Evolutionary conservation across 2,797 vertebrate species (phyloP).

Genomic region (Sebastes oblongus): DNA sequence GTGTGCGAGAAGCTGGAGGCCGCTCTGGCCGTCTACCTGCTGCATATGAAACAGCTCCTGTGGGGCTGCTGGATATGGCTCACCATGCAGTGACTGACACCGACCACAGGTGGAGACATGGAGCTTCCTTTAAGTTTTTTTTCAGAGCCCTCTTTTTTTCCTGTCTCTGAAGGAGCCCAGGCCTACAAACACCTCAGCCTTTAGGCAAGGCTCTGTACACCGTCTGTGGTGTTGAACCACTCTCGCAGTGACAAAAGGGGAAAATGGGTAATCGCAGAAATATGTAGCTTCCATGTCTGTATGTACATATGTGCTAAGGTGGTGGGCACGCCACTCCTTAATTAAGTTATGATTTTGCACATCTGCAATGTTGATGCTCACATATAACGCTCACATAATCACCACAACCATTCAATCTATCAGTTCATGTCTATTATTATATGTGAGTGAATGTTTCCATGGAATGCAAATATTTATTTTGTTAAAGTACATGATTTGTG

Average conservation of each 20-base stretch:
- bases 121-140: constrained; percentile 32
- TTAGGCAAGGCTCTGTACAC: constrained; percentile 40
- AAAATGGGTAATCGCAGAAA: constrained; percentile 65
- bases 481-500: constrained; percentile 53
- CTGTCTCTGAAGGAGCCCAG: constrained; percentile 45
- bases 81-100: constrained; percentile 83
- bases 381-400: constrained; percentile 47
- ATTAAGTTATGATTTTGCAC: constrained; percentile 61
- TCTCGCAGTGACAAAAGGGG: constrained; percentile 48
- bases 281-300: constrained; percentile 75
- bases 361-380: constrained; percentile 55
- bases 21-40: constrained; percentile 80
- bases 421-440: constrained; percentile 41
- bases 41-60: constrained; percentile 85
- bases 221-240: constrained; percentile 35
- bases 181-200: constrained; percentile 65
- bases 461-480: constrained; percentile 81
- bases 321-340: constrained; percentile 51
- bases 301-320: constrained; percentile 64
- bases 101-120: constrained; percentile 54
- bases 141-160: constrained; percentile 27
- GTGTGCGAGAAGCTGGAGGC: constrained; percentile 88
- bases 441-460: constrained; percentile 64
- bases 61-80: constrained; percentile 90
- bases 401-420: constrained; percentile 30